These are phyloP conservation scores for Liparis tanakae DNA, from an alignment of 2,797 vertebrate genomes.

Conservation along the genomic window DNA sequence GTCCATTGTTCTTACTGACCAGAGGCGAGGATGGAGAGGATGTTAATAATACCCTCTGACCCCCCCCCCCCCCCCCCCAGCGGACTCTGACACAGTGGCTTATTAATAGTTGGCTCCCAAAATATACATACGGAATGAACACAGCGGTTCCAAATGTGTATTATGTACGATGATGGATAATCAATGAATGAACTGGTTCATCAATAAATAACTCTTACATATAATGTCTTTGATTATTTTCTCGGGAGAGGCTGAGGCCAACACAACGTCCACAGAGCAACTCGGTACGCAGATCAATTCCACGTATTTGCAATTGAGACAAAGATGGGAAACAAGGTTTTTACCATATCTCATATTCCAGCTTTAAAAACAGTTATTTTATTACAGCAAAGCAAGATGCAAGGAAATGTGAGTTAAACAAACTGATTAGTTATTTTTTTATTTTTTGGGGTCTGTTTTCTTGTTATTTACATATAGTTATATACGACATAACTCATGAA, in stretches of 20 bases:
- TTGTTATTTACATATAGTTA: too few species aligned
- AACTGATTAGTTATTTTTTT: too few species aligned
- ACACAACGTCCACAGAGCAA: not conserved
- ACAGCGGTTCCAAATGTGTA: not conserved
- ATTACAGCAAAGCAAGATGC: not conserved
- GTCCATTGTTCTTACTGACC: constrained; percentile 26
- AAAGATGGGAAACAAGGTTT: not conserved
- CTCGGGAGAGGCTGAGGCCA: not conserved
- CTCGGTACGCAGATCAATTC: not conserved
- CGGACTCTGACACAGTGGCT: not conserved
- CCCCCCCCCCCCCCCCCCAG: not conserved
- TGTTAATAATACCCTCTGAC: constrained; percentile 24
- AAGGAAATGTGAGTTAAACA: too few species aligned
- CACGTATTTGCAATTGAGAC: not conserved
- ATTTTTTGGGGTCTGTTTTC: too few species aligned
- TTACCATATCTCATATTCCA: not conserved
- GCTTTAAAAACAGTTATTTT: not conserved
- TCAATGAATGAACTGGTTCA: not conserved
- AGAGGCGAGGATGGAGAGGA: constrained; percentile 13
- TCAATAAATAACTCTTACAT: not conserved
- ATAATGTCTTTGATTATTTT: not conserved
- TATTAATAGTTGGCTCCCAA: not conserved
- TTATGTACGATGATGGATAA: not conserved
- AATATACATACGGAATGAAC: not conserved
- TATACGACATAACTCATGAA: too few species aligned